A percentile compares a stretch with the other conserved stretches of the same genome.
Conservation (phyloP, 2,113 vertebrate genomes). For the Megaleporinus macrocephalus region DNA sequence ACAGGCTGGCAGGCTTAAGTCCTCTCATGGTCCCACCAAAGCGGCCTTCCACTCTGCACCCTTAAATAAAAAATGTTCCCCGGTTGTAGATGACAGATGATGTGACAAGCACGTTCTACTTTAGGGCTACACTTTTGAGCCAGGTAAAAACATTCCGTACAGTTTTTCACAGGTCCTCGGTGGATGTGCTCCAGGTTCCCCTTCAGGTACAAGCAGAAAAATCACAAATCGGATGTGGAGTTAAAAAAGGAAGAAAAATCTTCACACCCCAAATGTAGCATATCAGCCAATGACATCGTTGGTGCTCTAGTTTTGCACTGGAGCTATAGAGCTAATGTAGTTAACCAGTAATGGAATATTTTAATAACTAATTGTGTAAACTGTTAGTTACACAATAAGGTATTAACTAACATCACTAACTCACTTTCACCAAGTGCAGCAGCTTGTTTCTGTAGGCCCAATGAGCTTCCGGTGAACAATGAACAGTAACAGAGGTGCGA, state of each 20-base stretch:
- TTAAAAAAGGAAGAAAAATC: not conserved
- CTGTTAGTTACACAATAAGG: too few species aligned
- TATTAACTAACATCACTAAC: too few species aligned
- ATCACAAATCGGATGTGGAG: not conserved
- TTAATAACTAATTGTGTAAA: too few species aligned
- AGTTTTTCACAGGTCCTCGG: not conserved
- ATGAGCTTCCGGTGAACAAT: too few species aligned
- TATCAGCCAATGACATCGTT: too few species aligned
- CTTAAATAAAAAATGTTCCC: slow-evolving; percentile 5
- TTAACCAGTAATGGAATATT: too few species aligned
- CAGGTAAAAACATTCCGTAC: not conserved
- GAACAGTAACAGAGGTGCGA: too few species aligned
- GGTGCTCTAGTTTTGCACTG: not conserved
- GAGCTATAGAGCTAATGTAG: too few species aligned
- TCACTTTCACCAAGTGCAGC: too few species aligned
- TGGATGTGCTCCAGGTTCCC: not conserved
- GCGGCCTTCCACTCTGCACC: not conserved
- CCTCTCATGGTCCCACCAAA: not conserved
- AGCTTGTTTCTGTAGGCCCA: too few species aligned
- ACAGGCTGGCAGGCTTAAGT: not conserved
- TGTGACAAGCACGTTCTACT: not conserved
- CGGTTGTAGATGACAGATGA: not conserved
- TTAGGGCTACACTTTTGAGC: not conserved
- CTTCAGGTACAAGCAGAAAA: not conserved
- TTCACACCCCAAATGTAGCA: too few species aligned